phyloP scores from a whole-genome alignment of 2,113 vertebrate genomes.

The Pica pica region DNA sequence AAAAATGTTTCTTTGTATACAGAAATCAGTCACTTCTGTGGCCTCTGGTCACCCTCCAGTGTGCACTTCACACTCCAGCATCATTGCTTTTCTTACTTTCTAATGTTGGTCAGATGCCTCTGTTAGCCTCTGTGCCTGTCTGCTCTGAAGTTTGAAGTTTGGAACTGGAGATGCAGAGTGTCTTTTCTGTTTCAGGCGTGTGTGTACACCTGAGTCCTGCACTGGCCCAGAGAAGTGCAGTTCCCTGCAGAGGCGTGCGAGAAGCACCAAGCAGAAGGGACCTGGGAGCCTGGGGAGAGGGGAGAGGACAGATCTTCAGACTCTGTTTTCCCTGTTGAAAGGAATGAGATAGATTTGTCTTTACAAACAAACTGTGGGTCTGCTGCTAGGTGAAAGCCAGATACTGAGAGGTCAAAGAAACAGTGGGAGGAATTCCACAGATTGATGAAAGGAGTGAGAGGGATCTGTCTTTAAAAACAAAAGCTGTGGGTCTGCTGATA shows the following conservation, averaged over 20 bases:
- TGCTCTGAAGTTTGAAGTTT: background rate
- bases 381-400: no score
- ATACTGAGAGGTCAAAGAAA: no score
- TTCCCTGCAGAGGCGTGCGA: background rate
- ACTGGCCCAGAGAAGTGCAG: background rate
- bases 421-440: no score
- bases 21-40: background rate
- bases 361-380: no score
- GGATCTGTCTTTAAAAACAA: no score
- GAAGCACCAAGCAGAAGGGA: background rate
- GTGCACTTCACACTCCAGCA: background rate
- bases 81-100: background rate
- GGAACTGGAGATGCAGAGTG: background rate
- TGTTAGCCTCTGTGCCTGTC: background rate
- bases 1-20: accelerated
- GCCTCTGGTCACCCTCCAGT: background rate
- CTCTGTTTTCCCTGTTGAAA: background rate
- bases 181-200: background rate
- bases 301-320: background rate
- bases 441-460: no score
- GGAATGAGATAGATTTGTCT: no score
- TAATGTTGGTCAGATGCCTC: background rate
- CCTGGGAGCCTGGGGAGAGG: background rate
- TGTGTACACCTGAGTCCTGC: background rate
- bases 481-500: no score